Percentiles rank a stretch among this genome's conserved stretches.
These are phyloP conservation scores for Hesperia comma DNA, from an alignment of 2,888 invertebrate genomes.

Conservation along the genomic window DNA sequence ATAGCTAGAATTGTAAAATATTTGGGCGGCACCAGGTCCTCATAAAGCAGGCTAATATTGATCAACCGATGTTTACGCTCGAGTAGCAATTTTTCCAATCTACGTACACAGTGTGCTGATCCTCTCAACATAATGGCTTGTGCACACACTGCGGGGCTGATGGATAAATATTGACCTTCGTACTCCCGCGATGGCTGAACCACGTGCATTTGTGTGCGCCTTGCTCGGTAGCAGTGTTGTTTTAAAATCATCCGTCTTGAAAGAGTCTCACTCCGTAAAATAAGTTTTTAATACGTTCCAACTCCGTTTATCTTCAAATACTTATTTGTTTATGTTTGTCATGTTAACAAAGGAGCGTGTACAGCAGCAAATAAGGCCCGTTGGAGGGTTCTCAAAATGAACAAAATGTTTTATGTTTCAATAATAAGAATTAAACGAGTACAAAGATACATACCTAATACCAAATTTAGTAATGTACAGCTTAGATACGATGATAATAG, in stretches of 20 bases:
- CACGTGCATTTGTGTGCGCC: slow-evolving; percentile 20
- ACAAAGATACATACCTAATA: no score
- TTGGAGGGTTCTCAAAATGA: not conserved
- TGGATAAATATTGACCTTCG: slow-evolving; percentile 65
- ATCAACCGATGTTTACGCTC: slow-evolving; percentile 41
- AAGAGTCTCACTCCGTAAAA: not conserved
- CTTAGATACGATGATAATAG: not conserved
- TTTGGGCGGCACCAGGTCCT: slow-evolving; percentile 12
- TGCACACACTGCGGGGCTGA: slow-evolving; percentile 59
- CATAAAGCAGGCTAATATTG: slow-evolving; percentile 39
- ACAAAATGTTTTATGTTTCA: not conserved
- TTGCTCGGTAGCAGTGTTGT: slow-evolving; percentile 4
- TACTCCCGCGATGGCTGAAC: slow-evolving; percentile 44
- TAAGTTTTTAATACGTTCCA: not conserved
- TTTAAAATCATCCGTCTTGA: slow-evolving; percentile 7
- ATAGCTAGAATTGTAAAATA: not conserved
- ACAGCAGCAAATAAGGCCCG: not conserved
- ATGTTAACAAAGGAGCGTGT: not conserved
- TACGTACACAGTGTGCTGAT: slow-evolving; percentile 44
- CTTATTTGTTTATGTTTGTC: not conserved
- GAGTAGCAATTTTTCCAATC: slow-evolving; percentile 42
- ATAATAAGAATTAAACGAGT: no score
- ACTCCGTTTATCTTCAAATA: not conserved
- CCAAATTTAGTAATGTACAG: no score
- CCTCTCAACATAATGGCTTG: slow-evolving; percentile 62